These are phyloP conservation scores for Champsocephalus esox DNA, from an alignment of 2,797 vertebrate species.

Conservation along the genomic window DNA sequence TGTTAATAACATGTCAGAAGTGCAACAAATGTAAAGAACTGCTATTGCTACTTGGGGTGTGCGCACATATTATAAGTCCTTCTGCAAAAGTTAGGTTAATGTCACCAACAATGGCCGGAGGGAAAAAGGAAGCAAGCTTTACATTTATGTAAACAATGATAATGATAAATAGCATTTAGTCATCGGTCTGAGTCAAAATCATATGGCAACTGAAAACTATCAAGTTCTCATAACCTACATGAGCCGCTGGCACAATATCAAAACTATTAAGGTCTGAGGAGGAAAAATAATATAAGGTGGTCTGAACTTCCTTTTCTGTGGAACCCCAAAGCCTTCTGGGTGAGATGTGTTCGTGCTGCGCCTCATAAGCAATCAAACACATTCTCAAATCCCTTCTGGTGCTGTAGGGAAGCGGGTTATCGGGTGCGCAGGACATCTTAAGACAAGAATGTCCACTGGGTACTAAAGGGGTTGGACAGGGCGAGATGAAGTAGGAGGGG, in stretches of 20 bases:
- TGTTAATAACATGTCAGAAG: not conserved
- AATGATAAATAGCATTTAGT: constrained; percentile 47
- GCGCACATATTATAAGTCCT: constrained; percentile 10
- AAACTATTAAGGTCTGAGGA: constrained; percentile 74
- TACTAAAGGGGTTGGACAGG: constrained; percentile 8
- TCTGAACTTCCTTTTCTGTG: constrained; percentile 34
- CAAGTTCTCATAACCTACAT: constrained; percentile 68
- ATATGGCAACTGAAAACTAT: constrained; percentile 56
- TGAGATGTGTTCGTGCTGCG: constrained; percentile 48
- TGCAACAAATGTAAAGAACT: not conserved
- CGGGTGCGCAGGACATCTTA: constrained; percentile 33
- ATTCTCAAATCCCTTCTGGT: constrained; percentile 57
- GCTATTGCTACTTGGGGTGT: not conserved
- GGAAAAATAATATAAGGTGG: constrained; percentile 65
- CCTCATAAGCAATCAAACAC: constrained; percentile 61
- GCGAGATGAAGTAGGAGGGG: constrained; percentile 11
- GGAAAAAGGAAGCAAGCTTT: constrained; percentile 53
- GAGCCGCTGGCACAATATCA: constrained; percentile 58
- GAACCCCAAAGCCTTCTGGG: constrained; percentile 30
- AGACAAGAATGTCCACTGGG: constrained; percentile 43
- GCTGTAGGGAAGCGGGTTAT: constrained; percentile 53
- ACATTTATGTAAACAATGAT: constrained; percentile 58
- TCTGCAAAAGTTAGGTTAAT: constrained; percentile 40
- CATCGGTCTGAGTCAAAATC: constrained; percentile 35
- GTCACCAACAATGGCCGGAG: constrained; percentile 18